Conservation (phyloP, 2,888 invertebrate species). For the Microctonus brassicae region DNA sequence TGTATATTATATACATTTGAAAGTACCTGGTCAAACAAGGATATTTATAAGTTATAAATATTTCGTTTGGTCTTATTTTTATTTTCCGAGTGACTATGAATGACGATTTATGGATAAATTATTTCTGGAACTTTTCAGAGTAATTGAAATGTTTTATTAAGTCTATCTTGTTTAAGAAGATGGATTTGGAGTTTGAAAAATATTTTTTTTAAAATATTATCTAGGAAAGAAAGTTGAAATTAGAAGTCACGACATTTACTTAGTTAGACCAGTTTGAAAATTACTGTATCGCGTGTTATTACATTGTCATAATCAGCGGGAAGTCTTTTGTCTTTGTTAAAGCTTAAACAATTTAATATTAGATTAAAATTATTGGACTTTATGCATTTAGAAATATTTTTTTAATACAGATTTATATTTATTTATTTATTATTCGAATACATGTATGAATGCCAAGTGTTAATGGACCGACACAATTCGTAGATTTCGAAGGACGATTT, state of each 20-base stretch:
- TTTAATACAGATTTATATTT: not conserved
- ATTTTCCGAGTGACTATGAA: too few relatives aligned
- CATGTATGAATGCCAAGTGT: not conserved
- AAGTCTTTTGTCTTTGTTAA: not conserved
- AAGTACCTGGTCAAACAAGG: conserved; percentile 11
- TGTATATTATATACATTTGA: not conserved
- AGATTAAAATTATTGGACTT: too few relatives aligned
- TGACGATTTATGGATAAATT: too few relatives aligned
- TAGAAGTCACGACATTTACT: not conserved
- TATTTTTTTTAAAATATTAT: not conserved
- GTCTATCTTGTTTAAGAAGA: too few relatives aligned
- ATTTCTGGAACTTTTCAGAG: not conserved
- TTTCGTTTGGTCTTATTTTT: not conserved
- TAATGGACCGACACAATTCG: conserved; percentile 9
- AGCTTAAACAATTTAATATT: too few relatives aligned
- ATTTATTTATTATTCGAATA: not conserved
- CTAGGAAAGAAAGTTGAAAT: not conserved
- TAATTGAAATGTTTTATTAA: not conserved
- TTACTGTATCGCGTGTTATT: not conserved
- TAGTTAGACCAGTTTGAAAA: not conserved
- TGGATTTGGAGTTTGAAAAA: not conserved
- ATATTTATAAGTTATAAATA: not conserved
- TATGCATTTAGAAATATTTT: not conserved
- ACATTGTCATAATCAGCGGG: not conserved
- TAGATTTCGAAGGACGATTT: conserved; percentile 13